Percentiles rank a stretch among this genome's conserved stretches.
These are phyloP conservation scores for Amphipyra tragopoginis DNA, from an alignment of 2,888 invertebrate species.

Conservation along the genomic window DNA sequence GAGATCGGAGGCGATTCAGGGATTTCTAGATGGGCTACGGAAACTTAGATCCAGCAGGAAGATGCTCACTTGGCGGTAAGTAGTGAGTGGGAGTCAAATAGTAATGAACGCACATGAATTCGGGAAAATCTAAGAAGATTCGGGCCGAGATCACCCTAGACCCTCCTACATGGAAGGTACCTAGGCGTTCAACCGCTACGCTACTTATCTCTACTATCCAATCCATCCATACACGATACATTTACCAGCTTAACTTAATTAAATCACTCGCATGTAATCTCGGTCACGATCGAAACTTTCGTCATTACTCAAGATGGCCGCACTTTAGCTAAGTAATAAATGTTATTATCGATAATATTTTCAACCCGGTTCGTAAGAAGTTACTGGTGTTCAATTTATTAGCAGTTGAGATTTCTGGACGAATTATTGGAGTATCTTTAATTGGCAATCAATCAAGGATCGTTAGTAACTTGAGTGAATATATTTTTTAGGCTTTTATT, in stretches of 20 bases:
- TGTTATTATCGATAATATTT: conserved; percentile 36
- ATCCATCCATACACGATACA: neutral
- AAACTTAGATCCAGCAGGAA: no score
- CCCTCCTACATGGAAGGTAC: no score
- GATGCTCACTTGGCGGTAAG: no score
- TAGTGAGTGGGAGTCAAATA: no score
- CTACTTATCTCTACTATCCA: neutral
- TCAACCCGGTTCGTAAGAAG: conserved; percentile 5
- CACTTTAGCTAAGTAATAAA: conserved; percentile 50
- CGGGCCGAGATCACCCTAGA: no score
- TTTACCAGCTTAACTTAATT: conserved; percentile 1
- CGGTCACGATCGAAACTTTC: conserved; percentile 12
- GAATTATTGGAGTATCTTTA: neutral
- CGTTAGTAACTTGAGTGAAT: neutral
- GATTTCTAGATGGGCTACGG: no score
- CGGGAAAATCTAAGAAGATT: no score
- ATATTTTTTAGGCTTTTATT: neutral
- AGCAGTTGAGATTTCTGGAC: neutral
- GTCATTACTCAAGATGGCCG: conserved; percentile 44
- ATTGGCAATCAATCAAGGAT: conserved; percentile 9
- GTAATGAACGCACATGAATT: no score
- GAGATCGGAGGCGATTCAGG: no score
- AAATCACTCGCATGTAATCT: conserved; percentile 17
- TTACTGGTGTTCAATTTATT: conserved; percentile 20
- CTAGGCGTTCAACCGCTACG: no score